These are phyloP conservation scores for Greenwoodochromis staneri DNA, from an alignment of 2,113 vertebrate species.

Conservation along the genomic window DNA sequence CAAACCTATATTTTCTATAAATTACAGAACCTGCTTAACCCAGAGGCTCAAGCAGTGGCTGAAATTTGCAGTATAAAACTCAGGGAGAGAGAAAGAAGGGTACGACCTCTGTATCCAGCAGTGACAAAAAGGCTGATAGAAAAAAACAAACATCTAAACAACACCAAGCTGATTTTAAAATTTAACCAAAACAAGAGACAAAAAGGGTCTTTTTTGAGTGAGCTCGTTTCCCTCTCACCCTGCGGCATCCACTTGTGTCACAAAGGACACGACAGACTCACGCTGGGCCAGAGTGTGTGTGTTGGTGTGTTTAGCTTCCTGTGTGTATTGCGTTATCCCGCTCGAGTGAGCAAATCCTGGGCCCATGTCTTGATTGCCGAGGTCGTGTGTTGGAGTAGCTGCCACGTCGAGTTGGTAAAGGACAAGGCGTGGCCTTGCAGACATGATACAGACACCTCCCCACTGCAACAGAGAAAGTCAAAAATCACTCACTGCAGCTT, in stretches of 20 bases:
- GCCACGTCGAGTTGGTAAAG: slow-evolving; percentile 81
- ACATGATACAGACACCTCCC: slow-evolving; percentile 79
- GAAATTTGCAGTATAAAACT: slow-evolving; percentile 53
- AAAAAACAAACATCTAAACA: slow-evolving; percentile 18
- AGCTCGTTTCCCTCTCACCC: neutral
- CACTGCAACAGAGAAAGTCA: slow-evolving; percentile 62
- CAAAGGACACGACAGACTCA: neutral
- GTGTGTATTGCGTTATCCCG: slow-evolving; percentile 47
- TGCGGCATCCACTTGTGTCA: neutral
- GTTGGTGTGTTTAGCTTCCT: neutral
- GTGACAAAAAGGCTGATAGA: slow-evolving; percentile 49
- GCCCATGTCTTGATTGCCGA: slow-evolving; percentile 82
- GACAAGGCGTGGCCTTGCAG: slow-evolving; percentile 75
- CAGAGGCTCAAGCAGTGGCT: slow-evolving; percentile 20
- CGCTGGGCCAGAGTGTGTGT: neutral
- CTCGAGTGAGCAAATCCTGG: slow-evolving; percentile 75
- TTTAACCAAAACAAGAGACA: neutral
- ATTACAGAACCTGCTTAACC: slow-evolving; percentile 28
- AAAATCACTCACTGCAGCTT: neutral
- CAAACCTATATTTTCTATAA: slow-evolving; percentile 53
- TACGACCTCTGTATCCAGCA: slow-evolving; percentile 27
- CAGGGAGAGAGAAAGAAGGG: slow-evolving; percentile 8
- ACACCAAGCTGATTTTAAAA: slow-evolving; percentile 34
- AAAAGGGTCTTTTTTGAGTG: slow-evolving; percentile 2
- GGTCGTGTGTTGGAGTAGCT: slow-evolving; percentile 78